A percentile compares a stretch with the other conserved stretches of the same genome.
Evolutionary conservation across 2,797 vertebrate species (phyloP).

Genomic region (Hafferia zeledoni): DNA sequence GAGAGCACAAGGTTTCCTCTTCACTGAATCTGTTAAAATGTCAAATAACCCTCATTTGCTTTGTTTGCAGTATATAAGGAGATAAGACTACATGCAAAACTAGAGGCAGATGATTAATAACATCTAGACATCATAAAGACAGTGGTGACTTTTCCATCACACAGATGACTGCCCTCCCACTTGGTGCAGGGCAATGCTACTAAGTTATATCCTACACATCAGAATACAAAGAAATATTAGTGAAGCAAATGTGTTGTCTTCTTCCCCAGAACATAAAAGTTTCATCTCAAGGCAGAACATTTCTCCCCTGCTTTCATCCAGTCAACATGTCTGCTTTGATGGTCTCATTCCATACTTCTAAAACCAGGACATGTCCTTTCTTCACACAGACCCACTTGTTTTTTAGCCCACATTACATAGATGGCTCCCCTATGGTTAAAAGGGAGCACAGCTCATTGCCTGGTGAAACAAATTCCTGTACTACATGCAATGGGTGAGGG

Average conservation of each 20-base stretch:
- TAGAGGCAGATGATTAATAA: neutral
- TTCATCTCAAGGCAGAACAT: neutral
- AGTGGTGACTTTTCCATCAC: neutral
- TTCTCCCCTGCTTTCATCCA: neutral
- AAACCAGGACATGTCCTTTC: neutral
- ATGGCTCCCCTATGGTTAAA: neutral
- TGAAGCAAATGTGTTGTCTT: rapidly evolving
- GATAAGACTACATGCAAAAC: neutral
- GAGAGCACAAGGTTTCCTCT: neutral
- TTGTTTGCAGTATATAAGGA: neutral
- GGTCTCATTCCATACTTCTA: neutral
- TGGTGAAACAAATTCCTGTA: neutral
- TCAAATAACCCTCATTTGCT: neutral
- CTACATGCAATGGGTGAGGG: neutral
- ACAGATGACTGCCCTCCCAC: neutral
- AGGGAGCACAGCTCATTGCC: neutral
- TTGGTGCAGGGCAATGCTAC: neutral
- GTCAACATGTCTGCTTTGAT: neutral
- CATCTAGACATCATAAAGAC: neutral
- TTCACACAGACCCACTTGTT: neutral
- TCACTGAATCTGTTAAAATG: neutral
- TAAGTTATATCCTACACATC: neutral
- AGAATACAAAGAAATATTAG: neutral
- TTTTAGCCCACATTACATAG: neutral
- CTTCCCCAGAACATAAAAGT: neutral